These are phyloP conservation scores for Neoscelio sp. DNA, from an alignment of 2,888 invertebrate genomes.

Conservation along the genomic window DNA sequence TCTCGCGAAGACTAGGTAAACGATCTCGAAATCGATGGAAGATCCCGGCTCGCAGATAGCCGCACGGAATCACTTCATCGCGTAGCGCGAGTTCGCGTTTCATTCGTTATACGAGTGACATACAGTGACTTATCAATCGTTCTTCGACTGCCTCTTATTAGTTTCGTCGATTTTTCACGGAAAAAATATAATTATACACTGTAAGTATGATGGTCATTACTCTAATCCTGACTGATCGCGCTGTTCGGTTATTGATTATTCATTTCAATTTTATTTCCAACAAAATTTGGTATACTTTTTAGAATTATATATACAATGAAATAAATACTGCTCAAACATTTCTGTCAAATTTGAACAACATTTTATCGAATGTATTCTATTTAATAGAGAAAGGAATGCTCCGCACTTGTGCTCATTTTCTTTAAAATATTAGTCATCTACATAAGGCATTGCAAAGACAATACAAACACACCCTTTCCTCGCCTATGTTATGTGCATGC, in stretches of 20 bases:
- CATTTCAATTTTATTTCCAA: neutral
- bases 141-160: conserved; percentile 1
- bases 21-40: conserved; percentile 66
- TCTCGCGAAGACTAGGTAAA: conserved; percentile 69
- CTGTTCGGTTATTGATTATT: neutral
- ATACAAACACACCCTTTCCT: conserved; percentile 45
- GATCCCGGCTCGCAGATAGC: conserved; percentile 50
- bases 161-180: conserved; percentile 23
- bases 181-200: conserved; percentile 32
- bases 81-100: conserved; percentile 56
- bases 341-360: conserved; percentile 16
- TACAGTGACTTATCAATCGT: conserved; percentile 42
- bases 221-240: conserved; percentile 1
- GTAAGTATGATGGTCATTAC: conserved; percentile 30
- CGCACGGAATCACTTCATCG: conserved; percentile 58
- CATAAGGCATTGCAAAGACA: conserved; percentile 34
- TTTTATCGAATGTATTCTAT: conserved; percentile 30
- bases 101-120: conserved; percentile 43
- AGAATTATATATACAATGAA: neutral
- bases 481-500: conserved; percentile 18
- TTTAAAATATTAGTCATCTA: conserved; percentile 32
- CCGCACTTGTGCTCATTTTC: conserved; percentile 20
- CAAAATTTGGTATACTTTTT: neutral
- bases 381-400: conserved; percentile 36
- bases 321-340: no score